Evolutionary conservation across 2,888 invertebrate species (phyloP).

Genomic region (Leptinotarsa haldemani): DNA sequence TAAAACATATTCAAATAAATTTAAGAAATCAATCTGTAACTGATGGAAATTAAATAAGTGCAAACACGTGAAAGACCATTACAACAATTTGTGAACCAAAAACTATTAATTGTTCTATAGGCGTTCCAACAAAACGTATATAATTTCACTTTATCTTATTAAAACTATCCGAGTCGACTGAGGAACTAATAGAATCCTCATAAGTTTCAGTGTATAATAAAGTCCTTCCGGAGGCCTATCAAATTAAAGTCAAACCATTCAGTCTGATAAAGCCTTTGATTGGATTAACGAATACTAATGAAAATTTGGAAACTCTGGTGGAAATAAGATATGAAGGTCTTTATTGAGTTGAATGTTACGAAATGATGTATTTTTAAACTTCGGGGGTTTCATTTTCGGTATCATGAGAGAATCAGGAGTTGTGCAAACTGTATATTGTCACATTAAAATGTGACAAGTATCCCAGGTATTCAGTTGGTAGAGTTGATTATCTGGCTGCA

Average conservation of each 20-base stretch:
- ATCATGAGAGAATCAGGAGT: no score
- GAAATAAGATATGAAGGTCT: conserved; percentile 2
- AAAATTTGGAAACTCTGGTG: conserved; percentile 8
- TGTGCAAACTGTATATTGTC: neutral
- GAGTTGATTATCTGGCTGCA: no score
- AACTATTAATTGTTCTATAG: neutral
- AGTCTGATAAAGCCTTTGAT: conserved; percentile 12
- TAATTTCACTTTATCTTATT: conserved; percentile 7
- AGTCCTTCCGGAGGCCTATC: conserved; percentile 4
- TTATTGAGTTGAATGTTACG: neutral
- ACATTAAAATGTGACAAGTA: neutral
- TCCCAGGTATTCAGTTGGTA: no score
- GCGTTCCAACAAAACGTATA: neutral
- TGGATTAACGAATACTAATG: conserved; percentile 3
- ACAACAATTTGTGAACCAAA: no score
- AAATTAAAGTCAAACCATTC: conserved; percentile 14
- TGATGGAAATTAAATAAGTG: no score
- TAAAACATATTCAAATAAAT: no score
- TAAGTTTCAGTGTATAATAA: conserved; percentile 3
- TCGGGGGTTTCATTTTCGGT: neutral
- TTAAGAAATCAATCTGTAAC: no score
- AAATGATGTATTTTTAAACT: neutral
- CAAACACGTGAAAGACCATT: no score
- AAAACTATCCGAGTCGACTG: neutral
- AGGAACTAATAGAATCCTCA: conserved; percentile 10